Conservation (phyloP, 2,113 vertebrate species). For the Arenaria interpres region DNA sequence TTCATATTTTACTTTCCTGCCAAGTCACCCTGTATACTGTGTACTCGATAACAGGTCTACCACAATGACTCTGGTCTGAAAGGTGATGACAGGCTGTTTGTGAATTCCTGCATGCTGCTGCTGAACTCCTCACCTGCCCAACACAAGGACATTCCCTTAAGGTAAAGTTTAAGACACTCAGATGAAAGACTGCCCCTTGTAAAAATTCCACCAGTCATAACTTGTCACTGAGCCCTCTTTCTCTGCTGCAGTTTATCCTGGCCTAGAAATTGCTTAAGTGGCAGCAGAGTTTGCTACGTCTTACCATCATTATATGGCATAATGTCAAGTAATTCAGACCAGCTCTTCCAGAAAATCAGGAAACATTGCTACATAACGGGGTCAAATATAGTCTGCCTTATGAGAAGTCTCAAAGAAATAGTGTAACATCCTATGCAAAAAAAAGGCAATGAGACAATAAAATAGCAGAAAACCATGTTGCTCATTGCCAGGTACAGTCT, state of each 20-base stretch:
- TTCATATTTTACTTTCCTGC: neutral
- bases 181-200: neutral
- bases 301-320: neutral
- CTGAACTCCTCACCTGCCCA: neutral
- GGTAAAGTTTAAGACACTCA: neutral
- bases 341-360: neutral
- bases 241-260: neutral
- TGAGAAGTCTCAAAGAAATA: neutral
- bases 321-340: neutral
- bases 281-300: neutral
- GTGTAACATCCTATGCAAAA: neutral
- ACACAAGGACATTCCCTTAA: rapidly evolving
- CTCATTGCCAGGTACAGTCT: neutral
- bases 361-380: rapidly evolving
- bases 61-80: neutral
- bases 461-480: neutral
- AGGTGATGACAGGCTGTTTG: neutral
- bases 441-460: neutral
- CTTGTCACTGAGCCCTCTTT: neutral
- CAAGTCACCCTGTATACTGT: neutral
- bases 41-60: neutral
- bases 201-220: neutral
- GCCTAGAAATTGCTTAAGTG: neutral
- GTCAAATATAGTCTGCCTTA: neutral
- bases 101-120: neutral